Percentiles rank a stretch among this genome's conserved stretches.
These are phyloP conservation scores for Campylorhamphus procurvoides DNA, from an alignment of 2,113 vertebrate species.

Conservation along the genomic window DNA sequence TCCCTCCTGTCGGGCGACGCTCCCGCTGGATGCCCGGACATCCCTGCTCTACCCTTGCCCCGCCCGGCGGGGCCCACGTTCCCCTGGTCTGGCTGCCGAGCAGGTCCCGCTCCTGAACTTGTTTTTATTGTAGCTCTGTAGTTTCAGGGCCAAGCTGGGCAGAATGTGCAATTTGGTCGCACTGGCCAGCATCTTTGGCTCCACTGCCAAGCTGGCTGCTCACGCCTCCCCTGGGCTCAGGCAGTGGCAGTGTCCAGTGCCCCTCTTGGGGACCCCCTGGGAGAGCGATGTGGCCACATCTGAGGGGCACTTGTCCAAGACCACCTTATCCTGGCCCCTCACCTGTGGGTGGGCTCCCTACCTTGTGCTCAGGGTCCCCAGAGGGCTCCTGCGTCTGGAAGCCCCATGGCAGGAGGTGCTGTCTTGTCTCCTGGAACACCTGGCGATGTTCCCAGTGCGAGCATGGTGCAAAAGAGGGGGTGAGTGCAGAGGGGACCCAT, in stretches of 20 bases:
- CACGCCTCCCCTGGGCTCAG: neutral
- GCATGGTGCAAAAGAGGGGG: neutral
- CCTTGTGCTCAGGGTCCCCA: neutral
- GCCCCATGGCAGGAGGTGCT: neutral
- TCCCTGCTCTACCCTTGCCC: neutral
- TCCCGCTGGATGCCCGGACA: neutral
- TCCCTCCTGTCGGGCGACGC: neutral
- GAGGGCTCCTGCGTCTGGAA: neutral
- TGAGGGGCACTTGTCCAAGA: slow-evolving; percentile 8
- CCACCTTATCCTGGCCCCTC: neutral
- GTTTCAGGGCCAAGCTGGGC: slow-evolving; percentile 60
- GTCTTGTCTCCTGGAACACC: neutral
- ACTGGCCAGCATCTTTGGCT: slow-evolving; percentile 54
- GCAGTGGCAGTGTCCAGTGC: slow-evolving; percentile 25
- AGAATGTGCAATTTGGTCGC: slow-evolving; percentile 61
- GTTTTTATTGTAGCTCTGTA: slow-evolving; percentile 71
- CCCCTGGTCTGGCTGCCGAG: slow-evolving; percentile 36
- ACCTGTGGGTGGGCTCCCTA: neutral
- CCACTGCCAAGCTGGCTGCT: slow-evolving; percentile 55
- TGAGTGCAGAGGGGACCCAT: neutral
- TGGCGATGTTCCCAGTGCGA: neutral
- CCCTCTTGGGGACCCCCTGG: neutral
- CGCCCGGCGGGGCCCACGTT: neutral
- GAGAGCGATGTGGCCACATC: neutral
- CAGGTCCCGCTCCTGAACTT: slow-evolving; percentile 23